Evolutionary conservation across 2,113 vertebrate species (phyloP).

Genomic region (Grus americana): DNA sequence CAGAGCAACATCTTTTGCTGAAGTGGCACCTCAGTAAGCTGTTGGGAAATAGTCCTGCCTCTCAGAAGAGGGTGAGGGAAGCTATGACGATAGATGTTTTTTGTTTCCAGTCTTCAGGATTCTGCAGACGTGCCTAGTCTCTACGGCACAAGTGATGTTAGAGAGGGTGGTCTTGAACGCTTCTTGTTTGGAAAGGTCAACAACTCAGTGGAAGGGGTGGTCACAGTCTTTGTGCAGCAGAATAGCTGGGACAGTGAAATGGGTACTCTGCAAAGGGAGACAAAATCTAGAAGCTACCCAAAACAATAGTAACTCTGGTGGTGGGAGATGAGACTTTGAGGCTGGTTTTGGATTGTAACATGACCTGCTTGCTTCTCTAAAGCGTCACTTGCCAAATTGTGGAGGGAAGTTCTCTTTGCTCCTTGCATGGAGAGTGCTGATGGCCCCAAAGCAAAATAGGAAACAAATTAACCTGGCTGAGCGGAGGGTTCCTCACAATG

Average conservation of each 20-base stretch:
- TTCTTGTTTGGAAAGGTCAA: background rate
- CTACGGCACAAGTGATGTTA: background rate
- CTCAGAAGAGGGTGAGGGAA: background rate
- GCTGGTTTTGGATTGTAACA: background rate
- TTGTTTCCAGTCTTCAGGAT: background rate
- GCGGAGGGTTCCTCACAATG: background rate
- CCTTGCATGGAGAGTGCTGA: background rate
- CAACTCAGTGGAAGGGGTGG: background rate
- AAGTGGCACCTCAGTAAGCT: background rate
- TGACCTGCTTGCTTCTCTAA: background rate
- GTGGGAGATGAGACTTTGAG: background rate
- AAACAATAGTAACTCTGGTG: background rate
- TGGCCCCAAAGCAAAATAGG: background rate
- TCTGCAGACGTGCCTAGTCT: background rate
- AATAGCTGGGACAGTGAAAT: background rate
- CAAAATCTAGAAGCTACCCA: background rate
- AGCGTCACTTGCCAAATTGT: background rate
- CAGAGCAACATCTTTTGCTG: background rate
- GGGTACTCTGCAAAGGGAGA: background rate
- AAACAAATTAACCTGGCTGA: background rate
- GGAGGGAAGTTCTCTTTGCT: background rate
- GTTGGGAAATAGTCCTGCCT: background rate
- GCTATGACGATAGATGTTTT: background rate
- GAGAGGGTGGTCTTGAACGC: background rate
- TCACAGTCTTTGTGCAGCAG: background rate